Percentiles rank a stretch among this genome's conserved stretches.
These are phyloP conservation scores for Pocillopora grandis DNA, from an alignment of 92 coral and sea anemone genomes.

Conservation along the genomic window DNA sequence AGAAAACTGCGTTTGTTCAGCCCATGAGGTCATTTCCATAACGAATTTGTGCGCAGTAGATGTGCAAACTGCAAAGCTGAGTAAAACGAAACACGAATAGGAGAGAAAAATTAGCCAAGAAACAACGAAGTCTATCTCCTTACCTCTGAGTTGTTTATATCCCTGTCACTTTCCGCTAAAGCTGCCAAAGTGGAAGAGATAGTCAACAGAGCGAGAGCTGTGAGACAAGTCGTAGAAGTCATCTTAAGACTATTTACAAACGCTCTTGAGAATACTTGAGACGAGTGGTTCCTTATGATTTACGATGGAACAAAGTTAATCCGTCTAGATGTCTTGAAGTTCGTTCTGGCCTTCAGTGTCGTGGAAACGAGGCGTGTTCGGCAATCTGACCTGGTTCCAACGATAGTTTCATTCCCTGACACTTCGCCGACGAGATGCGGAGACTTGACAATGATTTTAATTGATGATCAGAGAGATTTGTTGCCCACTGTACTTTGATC, in stretches of 20 bases:
- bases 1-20: background rate
- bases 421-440: slow-evolving; percentile 15
- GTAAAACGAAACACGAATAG: background rate
- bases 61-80: background rate
- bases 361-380: slow-evolving; percentile 25
- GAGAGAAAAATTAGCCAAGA: background rate
- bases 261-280: slow-evolving; percentile 35
- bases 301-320: background rate
- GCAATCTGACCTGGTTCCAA: slow-evolving; percentile 15
- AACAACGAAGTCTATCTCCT: background rate
- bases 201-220: slow-evolving; percentile 28
- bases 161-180: background rate
- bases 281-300: slow-evolving; percentile 16
- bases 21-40: slow-evolving; percentile 1
- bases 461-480: slow-evolving; percentile 35
- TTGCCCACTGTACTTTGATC: slow-evolving; percentile 46
- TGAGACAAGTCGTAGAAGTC: slow-evolving; percentile 37
- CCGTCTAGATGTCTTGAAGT: background rate
- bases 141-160: slow-evolving; percentile 21
- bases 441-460: slow-evolving; percentile 31
- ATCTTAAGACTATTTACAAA: slow-evolving; percentile 41
- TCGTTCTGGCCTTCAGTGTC: background rate
- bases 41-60: background rate
- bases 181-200: slow-evolving; percentile 27
- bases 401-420: slow-evolving; percentile 29